Percentiles rank a stretch among this genome's conserved stretches.
These are phyloP conservation scores for Scophthalmus maximus DNA, from an alignment of 2,113 vertebrate species.

Conservation along the genomic window DNA sequence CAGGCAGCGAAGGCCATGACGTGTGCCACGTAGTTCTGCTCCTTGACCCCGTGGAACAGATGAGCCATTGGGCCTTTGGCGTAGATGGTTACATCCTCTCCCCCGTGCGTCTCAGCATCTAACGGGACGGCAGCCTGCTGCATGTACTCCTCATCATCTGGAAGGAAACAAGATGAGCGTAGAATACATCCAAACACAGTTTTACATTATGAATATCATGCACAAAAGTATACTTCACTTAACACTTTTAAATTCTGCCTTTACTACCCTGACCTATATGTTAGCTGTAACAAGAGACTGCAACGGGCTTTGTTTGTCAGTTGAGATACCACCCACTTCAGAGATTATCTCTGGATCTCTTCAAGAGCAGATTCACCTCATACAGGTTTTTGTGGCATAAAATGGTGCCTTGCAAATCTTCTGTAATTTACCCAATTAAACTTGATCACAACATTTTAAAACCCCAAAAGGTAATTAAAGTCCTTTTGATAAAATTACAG, in stretches of 20 bases:
- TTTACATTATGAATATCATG: neutral
- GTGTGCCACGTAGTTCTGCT: conserved; percentile 86
- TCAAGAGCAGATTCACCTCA: neutral
- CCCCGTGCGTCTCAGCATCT: conserved; percentile 84
- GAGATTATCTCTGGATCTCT: too few species aligned
- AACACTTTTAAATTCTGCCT: neutral
- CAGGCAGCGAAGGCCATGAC: conserved; percentile 86
- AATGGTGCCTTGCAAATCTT: conserved; percentile 19
- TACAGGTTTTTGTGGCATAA: conserved; percentile 18
- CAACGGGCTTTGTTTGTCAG: neutral
- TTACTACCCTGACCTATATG: neutral
- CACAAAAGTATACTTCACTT: neutral
- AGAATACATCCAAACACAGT: too few species aligned
- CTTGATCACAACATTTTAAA: conserved; percentile 9
- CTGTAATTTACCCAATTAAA: conserved; percentile 46
- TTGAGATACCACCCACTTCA: neutral
- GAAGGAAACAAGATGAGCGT: conserved; percentile 23
- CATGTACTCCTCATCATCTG: conserved; percentile 85
- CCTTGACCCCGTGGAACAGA: conserved; percentile 85
- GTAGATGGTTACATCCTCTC: conserved; percentile 86
- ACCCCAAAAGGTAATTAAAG: too few species aligned
- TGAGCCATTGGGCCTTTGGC: conserved; percentile 87
- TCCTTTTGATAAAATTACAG: too few species aligned
- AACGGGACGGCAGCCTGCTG: conserved; percentile 86
- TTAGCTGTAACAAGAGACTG: neutral